These are phyloP conservation scores for Ancistrus triradiatus DNA, from an alignment of 2,113 vertebrate genomes.

Conservation along the genomic window DNA sequence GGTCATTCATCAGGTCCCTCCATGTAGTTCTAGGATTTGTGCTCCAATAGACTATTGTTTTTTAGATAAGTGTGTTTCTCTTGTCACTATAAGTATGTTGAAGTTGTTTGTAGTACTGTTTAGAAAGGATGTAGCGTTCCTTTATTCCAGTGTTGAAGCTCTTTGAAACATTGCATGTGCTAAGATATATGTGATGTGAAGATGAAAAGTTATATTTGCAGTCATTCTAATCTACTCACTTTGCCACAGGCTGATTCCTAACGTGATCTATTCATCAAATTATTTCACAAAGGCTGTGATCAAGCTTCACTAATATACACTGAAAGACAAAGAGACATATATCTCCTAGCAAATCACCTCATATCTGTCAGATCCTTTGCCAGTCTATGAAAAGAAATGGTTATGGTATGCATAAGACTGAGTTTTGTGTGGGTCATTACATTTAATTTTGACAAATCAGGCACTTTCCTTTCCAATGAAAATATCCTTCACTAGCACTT, in stretches of 20 bases:
- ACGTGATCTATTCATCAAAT: constrained; percentile 23
- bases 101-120: too few relatives aligned
- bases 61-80: too few relatives aligned
- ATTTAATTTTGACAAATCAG: constrained; percentile 37
- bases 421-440: constrained; percentile 40
- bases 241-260: constrained; percentile 2
- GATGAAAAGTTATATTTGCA: too few relatives aligned
- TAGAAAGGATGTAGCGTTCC: too few relatives aligned
- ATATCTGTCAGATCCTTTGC: background rate
- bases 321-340: constrained; percentile 4
- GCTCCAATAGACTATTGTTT: too few relatives aligned
- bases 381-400: constrained; percentile 29
- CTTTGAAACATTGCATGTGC: too few relatives aligned
- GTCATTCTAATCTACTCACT: too few relatives aligned
- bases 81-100: too few relatives aligned
- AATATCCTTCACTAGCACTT: constrained; percentile 28
- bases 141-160: too few relatives aligned
- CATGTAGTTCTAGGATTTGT: too few relatives aligned
- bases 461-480: constrained; percentile 27
- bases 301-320: constrained; percentile 1
- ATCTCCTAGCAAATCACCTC: background rate
- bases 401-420: constrained; percentile 31
- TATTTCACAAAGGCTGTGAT: background rate
- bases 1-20: too few relatives aligned
- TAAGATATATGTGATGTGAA: too few relatives aligned